Evolutionary conservation across 1,140 invertebrate genomes (phyloP), one percentile per base, ranked within the genome.

Genomic region (Drosophila rhopaloa): DNA sequence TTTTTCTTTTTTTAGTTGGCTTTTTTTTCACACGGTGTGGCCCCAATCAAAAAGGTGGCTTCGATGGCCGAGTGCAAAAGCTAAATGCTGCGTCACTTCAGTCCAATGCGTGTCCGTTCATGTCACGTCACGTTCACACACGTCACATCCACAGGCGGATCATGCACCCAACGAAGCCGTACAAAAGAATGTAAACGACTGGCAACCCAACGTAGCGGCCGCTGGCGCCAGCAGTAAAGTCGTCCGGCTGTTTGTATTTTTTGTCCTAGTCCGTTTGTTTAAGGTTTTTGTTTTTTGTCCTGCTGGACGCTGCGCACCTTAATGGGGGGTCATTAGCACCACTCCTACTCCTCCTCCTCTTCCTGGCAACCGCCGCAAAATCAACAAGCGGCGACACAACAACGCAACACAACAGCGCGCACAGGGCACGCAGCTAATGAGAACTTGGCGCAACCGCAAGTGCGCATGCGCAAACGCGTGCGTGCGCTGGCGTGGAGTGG

Each of bases 231-330:
- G 67, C 67, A 37, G 41, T 8, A 37, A 32, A 8, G 8, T 32
- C 5, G 47, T 50, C n/a, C 10, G 38, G 8, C 7, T 9, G 44
- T 44, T 13, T 10, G 10, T 58, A 10, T 7, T 10, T n/a, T 10
- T 14, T 40, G 4, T n/a, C 46, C 13, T 14, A 46, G 59, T 56
- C 16, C n/a, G 19, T 38, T 27, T 4, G 1, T n/a, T 27, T 7
- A 4, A 4, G 0, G 10, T 16, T 2, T 35, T 2, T 4, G 3
- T 16, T 10, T 10, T 11, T 35, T 5, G n/a, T 60, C 14, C 38
- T 40, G 50, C 76, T 68, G 32, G 48, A 53, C 72, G 54, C 57
- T 48, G 76, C 66, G 72, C 61, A 73, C 67, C 51, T 27, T 40
- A 38, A 35, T 48, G 9, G 46, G 24, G 19, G 24, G 19, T 10